Base-by-base conservation (phyloP, 1,140 invertebrate species). In the Drosophila orosa region DNA sequence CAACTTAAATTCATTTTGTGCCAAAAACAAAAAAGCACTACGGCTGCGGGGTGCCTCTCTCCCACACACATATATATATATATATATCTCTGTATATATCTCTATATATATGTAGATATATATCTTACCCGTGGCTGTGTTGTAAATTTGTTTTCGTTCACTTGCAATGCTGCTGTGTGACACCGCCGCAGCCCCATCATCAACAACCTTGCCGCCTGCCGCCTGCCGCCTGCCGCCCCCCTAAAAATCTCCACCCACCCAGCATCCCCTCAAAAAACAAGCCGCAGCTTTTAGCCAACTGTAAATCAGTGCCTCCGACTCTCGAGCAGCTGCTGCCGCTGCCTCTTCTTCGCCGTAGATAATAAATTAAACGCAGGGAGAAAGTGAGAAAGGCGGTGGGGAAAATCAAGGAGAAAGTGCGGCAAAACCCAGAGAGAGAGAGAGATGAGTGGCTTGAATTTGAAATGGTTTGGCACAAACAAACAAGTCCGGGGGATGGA, bases 61-160 rank as follows among this genome's bases (percentile, higher is more conserved):
- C 82, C 2, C 31, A 5, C 50, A 8, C 12, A 24, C 0, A 81
- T 65, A 87, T 52, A 80, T 35, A 25, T 59, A 8, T 22, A 9
- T 22, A 22, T 22, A 27, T 45, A 47, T 84, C n/a, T n/a, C n/a
- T n/a, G 69, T 78, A 81, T 68, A 85, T 45, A 31, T 31, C 9
- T 17, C 24, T 7, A 15, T 22, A 69, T 78, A 85, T 80, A 86
- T 29, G 27, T 39, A 8, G 9, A 6, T 55, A 55, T 55, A 56
- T 59, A 60, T 86, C 78, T 83, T 89, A 74, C 84, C 76, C 68
- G 83, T 87, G 83, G 83, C 83, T 89, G 19, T 84, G 83, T 89
- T 87, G 83, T 89, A 89, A 87, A 87, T 87, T 87, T 87, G 83
- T 87, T 87, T 87, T 87, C 83, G 83, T 87, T 89, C 83, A 83